phyloP scores from a whole-genome alignment of 1,140 invertebrate species.

The Stegodyphus mimosarum region DNA sequence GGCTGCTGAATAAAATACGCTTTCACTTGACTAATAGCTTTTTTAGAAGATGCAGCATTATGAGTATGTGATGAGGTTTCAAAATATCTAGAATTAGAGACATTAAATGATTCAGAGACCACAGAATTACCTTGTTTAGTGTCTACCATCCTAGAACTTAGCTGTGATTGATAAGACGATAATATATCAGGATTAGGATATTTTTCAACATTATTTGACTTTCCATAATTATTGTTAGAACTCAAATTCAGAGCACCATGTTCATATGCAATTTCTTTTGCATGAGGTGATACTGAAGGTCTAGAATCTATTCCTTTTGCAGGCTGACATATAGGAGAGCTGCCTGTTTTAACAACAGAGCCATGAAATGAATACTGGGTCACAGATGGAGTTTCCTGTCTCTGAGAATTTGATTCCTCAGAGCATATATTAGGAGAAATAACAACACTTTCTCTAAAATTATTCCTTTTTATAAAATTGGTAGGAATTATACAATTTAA shows the following conservation, averaged over 20 bases:
- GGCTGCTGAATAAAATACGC: neutral
- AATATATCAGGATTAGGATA: neutral
- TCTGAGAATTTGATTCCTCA: neutral
- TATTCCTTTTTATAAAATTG: too few relatives aligned
- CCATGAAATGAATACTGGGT: neutral
- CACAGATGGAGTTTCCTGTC: neutral
- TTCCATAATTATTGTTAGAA: neutral
- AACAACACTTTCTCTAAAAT: neutral
- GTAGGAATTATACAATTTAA: too few relatives aligned
- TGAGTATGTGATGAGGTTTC: too few relatives aligned
- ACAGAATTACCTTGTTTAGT: neutral
- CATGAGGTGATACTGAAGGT: neutral
- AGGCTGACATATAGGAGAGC: neutral
- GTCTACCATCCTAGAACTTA: neutral
- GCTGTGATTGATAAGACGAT: neutral
- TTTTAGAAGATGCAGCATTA: too few relatives aligned
- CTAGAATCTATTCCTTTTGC: neutral
- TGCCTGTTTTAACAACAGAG: neutral
- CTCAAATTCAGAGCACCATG: slow-evolving; percentile 2
- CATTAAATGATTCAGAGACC: neutral
- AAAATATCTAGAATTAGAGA: neutral
- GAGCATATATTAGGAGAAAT: neutral
- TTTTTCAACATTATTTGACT: neutral
- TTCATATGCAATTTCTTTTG: neutral
- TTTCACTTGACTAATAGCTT: too few relatives aligned